phyloP scores from a whole-genome alignment of 1,140 invertebrate genomes.

The Drosophila sucinea region DNA sequence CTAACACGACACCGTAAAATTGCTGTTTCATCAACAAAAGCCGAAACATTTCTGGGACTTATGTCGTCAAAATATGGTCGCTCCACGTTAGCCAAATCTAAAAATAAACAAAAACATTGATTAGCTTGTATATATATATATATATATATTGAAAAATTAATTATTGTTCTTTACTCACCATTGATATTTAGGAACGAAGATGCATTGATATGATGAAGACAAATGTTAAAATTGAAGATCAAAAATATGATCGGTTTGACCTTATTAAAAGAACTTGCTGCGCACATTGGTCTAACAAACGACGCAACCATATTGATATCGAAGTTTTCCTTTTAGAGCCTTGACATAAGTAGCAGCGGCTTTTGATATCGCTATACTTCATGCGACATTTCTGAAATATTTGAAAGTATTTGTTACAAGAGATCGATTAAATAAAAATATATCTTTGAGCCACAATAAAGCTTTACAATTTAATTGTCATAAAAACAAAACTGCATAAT shows the following conservation, averaged over 20 bases:
- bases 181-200: conserved; percentile 58
- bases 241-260: conserved; percentile 57
- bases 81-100: conserved; percentile 80
- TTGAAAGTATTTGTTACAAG: neutral
- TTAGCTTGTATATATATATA: conserved; percentile 40
- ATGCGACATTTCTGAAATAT: conserved; percentile 3
- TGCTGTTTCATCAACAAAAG: conserved; percentile 92
- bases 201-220: conserved; percentile 63
- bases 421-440: no score
- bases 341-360: neutral
- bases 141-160: no score
- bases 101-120: conserved; percentile 25
- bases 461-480: no score
- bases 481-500: no score
- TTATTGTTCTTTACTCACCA: conserved; percentile 44
- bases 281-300: conserved; percentile 10
- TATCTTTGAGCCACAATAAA: no score
- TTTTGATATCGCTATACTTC: conserved; percentile 4
- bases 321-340: neutral
- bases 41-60: conserved; percentile 91
- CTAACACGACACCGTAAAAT: conserved; percentile 92
- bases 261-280: conserved; percentile 41
- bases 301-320: conserved; percentile 21
- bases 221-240: conserved; percentile 66
- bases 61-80: conserved; percentile 94